Evolutionary conservation across 2,888 invertebrate species (phyloP).

Genomic region (Drosophila flavopinicola): DNA sequence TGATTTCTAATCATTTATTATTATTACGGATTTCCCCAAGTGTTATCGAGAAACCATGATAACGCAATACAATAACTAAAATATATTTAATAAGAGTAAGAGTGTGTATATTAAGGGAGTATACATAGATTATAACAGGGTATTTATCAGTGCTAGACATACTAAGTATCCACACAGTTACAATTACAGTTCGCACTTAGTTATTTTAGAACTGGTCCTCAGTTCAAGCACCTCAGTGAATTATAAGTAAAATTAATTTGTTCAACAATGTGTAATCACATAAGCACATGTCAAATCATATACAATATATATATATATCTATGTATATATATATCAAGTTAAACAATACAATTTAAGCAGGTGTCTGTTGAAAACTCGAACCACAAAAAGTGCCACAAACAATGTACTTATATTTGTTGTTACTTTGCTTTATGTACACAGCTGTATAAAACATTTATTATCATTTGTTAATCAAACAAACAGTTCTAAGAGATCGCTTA

Average conservation of each 20-base stretch:
- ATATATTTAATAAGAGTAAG: too few species aligned
- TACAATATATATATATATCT: neutral
- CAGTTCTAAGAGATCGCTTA: neutral
- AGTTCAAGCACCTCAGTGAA: constrained; percentile 45
- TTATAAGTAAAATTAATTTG: constrained; percentile 32
- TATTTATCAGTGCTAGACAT: neutral
- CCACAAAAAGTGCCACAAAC: neutral
- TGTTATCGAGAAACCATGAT: too few species aligned
- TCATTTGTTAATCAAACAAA: constrained; percentile 26
- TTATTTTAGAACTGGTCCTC: neutral
- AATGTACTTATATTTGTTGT: constrained; percentile 1
- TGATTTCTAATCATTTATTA: too few species aligned
- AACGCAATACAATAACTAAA: too few species aligned
- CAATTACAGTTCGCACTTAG: neutral
- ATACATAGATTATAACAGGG: too few species aligned
- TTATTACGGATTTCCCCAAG: too few species aligned
- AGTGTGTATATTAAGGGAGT: too few species aligned
- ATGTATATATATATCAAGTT: neutral
- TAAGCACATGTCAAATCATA: constrained; percentile 3
- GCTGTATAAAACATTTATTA: constrained; percentile 24
- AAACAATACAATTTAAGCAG: constrained; percentile 1
- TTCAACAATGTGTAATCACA: constrained; percentile 13
- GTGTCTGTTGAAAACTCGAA: constrained; percentile 12
- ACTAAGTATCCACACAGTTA: neutral
- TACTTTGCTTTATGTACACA: constrained; percentile 8